phyloP scores from a whole-genome alignment of 2,888 invertebrate genomes.

The Agrilus mali region DNA sequence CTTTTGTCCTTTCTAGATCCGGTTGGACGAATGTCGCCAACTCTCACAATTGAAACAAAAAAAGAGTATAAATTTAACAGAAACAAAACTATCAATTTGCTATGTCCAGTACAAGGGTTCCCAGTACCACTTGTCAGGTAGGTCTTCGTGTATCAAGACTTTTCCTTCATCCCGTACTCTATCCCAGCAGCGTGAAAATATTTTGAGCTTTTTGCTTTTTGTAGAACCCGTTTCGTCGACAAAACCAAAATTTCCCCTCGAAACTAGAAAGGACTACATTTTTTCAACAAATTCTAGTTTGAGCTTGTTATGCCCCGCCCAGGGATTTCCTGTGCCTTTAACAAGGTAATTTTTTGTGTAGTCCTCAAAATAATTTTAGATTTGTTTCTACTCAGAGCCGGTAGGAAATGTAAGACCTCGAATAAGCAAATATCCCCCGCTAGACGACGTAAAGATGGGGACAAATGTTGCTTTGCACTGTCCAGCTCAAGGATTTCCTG shows the following conservation, averaged over 20 bases:
- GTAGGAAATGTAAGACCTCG: constrained; percentile 41
- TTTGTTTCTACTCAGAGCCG: constrained; percentile 31
- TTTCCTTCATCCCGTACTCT: background rate
- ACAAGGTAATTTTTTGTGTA: constrained; percentile 31
- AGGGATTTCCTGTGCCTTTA: constrained; percentile 51
- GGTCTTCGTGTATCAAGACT: background rate
- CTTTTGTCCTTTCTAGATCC: constrained; percentile 14
- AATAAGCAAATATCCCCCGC: constrained; percentile 38
- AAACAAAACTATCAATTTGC: constrained; percentile 39
- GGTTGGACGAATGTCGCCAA: constrained; percentile 10
- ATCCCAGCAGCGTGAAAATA: background rate
- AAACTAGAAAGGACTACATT: constrained; percentile 46
- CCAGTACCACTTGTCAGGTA: constrained; percentile 48
- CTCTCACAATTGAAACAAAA: constrained; percentile 43
- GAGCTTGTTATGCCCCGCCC: constrained; percentile 51
- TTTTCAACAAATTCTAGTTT: constrained; percentile 36
- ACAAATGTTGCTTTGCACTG: constrained; percentile 31
- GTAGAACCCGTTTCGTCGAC: constrained; percentile 32
- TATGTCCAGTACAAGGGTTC: constrained; percentile 55
- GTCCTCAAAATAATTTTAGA: background rate
- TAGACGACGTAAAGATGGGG: constrained; percentile 29
- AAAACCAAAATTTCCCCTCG: constrained; percentile 59
- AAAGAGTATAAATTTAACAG: constrained; percentile 40
- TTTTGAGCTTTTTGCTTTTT: constrained; percentile 9
- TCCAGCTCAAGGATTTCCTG: constrained; percentile 43